phyloP scores from a whole-genome alignment of 1,140 invertebrate species.

The Pseudachorutes palmiensis region DNA sequence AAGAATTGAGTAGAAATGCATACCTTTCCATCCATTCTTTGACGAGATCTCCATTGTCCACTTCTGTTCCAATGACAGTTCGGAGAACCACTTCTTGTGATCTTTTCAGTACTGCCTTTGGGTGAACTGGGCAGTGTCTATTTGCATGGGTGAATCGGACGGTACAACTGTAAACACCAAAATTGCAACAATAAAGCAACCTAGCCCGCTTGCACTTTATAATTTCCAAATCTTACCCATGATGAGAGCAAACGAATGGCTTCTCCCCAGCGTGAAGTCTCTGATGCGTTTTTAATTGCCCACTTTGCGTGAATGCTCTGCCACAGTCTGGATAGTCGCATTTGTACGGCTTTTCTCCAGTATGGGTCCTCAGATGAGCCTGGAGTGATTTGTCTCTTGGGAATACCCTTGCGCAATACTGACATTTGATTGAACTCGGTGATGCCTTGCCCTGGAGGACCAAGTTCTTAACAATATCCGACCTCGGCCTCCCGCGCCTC shows the following conservation, averaged over 20 bases:
- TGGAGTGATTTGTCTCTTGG: constrained; percentile 71
- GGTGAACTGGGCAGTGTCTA: constrained; percentile 61
- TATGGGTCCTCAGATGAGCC: constrained; percentile 71
- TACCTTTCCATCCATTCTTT: constrained; percentile 53
- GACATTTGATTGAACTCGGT: constrained; percentile 63
- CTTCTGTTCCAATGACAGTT: constrained; percentile 46
- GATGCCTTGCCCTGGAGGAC: constrained; percentile 65
- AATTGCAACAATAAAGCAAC: no score
- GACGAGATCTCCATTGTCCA: constrained; percentile 50
- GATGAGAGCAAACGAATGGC: constrained; percentile 63
- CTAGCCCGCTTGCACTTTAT: no score
- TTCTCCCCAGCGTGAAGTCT: constrained; percentile 69
- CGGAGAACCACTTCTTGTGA: constrained; percentile 50
- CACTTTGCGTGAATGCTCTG: constrained; percentile 71
- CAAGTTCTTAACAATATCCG: constrained; percentile 60
- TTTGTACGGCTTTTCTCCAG: constrained; percentile 66
- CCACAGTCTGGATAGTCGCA: constrained; percentile 71
- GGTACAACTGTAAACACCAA: constrained; percentile 43
- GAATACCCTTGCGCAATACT: constrained; percentile 65
- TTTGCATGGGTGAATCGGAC: constrained; percentile 75
- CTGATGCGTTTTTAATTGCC: constrained; percentile 74
- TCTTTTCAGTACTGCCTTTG: constrained; percentile 51
- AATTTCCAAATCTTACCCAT: constrained; percentile 53
- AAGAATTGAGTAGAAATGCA: no score
- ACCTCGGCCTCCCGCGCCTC: constrained; percentile 60